Evolutionary conservation across 2,797 vertebrate genomes (phyloP), one percentile per base, ranked within the genome.

Genomic region (Hippopotamyrus pictus): DNA sequence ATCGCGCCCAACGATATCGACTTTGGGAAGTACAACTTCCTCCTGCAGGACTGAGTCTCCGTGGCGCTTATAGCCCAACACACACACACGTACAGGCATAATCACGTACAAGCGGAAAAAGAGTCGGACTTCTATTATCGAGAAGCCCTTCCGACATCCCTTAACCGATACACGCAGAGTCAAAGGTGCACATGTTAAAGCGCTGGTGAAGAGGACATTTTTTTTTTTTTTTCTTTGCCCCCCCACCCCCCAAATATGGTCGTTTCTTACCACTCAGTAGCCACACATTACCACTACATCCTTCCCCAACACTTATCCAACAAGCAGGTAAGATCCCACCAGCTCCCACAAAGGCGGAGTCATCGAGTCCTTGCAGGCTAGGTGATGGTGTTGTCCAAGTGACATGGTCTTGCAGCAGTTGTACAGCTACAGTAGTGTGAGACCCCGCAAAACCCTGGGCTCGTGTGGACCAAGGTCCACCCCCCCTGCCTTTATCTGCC

Each of bases 21-120:
- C 94, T 97, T 96, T 0, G 96, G 96, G 93, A 97, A 96, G 95
- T 97, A 97, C 94, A 96, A 95, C 92, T 96, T 96, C 93, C 94
- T 97, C 91, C 94, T 97, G 90, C 92, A 94, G 88, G 96, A 96
- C 87, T 94, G 93, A 0, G 93, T 44, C 59, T 53, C 9, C 86
- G 29, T 88, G 88, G 62, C 79, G 9, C 88, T 79, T 33, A 41
- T 33, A 79, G 14, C 37, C 6, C 5, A 92, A 82, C 85, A 92
- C 88, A 90, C 59, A 89, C 53, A 83, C 29, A 53, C 76, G 41
- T 5, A 17, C 76, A 54, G 59, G 59, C 22, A 90, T 57, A 7
- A 37, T 8, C 82, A 17, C 65, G 0, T 90, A 90, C 89, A 51
- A 90, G 90, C 85, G 19, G 90, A 22, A 90, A 91, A 57, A 57